Conservation (phyloP, 2,797 vertebrate genomes). For the Pseudomugil gertrudae region DNA sequence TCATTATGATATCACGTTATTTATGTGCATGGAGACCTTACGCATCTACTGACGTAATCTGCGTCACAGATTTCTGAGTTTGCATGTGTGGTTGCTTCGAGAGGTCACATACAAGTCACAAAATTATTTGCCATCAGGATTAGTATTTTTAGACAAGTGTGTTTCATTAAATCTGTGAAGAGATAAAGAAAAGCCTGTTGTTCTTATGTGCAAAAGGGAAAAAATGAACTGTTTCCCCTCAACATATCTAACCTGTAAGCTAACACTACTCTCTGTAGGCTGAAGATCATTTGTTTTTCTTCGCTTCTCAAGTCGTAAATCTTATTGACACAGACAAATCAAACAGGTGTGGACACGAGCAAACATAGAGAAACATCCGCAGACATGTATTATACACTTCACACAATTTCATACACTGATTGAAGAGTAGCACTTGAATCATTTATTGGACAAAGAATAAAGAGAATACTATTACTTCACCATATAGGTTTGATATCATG, state of each 20-base stretch:
- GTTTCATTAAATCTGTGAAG: constrained; percentile 14
- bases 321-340: constrained; percentile 12
- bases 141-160: background rate
- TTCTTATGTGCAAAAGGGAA: background rate
- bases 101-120: background rate
- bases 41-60: background rate
- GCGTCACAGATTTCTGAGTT: background rate
- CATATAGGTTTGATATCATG: background rate
- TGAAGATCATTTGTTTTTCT: background rate
- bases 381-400: background rate
- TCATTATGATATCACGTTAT: background rate
- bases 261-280: background rate
- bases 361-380: constrained; percentile 9
- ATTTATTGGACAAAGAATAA: background rate
- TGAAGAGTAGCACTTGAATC: constrained; percentile 14
- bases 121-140: background rate
- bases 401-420: background rate
- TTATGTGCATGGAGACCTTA: background rate
- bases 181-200: background rate
- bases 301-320: background rate
- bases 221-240: background rate
- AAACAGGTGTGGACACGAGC: constrained; percentile 1
- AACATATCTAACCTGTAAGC: constrained; percentile 5
- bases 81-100: background rate
- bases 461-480: constrained; percentile 2